phyloP scores from a whole-genome alignment of 2,888 invertebrate genomes.

The Synanthedon formicaeformis region DNA sequence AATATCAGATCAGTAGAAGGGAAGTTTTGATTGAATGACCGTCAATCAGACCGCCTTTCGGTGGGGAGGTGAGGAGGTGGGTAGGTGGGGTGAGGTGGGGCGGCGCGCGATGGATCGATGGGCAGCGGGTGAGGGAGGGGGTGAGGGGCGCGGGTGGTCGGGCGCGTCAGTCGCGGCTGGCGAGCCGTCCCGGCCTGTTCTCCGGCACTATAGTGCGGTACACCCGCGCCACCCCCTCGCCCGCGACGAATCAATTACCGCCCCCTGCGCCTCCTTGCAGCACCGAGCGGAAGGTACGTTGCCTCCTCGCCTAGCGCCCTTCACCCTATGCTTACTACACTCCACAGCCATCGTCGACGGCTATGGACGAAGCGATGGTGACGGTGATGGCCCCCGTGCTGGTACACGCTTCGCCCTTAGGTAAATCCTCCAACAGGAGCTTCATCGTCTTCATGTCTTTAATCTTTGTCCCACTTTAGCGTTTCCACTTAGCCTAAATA shows the following conservation, averaged over 20 bases:
- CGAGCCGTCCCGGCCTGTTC: constrained; percentile 6
- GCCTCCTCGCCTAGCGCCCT: not conserved
- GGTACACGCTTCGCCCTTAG: too few relatives aligned
- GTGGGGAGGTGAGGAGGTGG: constrained; percentile 12
- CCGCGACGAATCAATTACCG: constrained; percentile 9
- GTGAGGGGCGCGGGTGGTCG: constrained; percentile 12
- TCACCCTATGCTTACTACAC: too few relatives aligned
- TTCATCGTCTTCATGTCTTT: too few relatives aligned
- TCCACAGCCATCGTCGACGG: too few relatives aligned
- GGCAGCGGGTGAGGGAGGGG: constrained; percentile 43
- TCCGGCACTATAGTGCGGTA: too few relatives aligned
- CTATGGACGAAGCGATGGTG: too few relatives aligned
- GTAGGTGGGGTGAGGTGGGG: constrained; percentile 16
- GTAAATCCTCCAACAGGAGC: too few relatives aligned
- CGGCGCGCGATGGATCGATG: constrained; percentile 39
- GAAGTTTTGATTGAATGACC: constrained; percentile 6
- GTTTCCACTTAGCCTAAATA: too few relatives aligned
- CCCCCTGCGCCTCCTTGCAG: constrained; percentile 3
- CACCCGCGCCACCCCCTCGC: too few relatives aligned
- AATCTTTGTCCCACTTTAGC: too few relatives aligned
- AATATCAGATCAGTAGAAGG: constrained; percentile 2
- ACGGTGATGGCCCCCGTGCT: too few relatives aligned
- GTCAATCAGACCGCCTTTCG: not conserved
- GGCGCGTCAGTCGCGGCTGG: constrained; percentile 6
- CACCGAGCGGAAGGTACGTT: not conserved